These are phyloP conservation scores for Cavia porcellus DNA, from an alignment of 2,113 vertebrate genomes.

Conservation along the genomic window DNA sequence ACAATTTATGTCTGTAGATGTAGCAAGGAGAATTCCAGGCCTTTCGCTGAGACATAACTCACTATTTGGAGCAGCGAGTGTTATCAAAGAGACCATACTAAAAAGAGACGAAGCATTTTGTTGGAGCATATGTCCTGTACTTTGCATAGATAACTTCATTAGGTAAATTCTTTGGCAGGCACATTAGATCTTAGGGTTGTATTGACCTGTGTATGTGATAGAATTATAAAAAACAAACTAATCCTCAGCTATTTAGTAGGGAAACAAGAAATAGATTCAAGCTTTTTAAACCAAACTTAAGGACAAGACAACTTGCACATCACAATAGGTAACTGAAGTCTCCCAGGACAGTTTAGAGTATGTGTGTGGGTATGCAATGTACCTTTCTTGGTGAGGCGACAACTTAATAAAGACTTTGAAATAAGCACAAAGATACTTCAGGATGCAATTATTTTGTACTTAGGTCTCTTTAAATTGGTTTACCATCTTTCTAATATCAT, in stretches of 20 bases:
- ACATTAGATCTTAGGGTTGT: background rate
- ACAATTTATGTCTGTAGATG: background rate
- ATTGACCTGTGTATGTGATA: background rate
- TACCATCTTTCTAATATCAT: background rate
- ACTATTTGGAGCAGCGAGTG: background rate
- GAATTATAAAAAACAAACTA: background rate
- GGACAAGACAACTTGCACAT: background rate
- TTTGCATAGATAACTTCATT: slow-evolving; percentile 15
- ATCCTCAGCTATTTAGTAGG: background rate
- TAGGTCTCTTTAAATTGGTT: slow-evolving; percentile 34
- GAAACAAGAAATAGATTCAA: background rate
- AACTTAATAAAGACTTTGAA: background rate
- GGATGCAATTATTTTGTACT: background rate
- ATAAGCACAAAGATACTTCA: background rate
- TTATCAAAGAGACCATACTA: background rate
- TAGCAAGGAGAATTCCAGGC: background rate
- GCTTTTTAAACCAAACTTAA: background rate
- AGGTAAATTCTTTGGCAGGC: background rate
- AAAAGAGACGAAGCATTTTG: background rate
- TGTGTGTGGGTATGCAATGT: background rate
- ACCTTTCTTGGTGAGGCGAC: background rate
- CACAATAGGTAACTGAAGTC: background rate
- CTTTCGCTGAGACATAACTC: background rate
- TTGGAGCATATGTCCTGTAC: background rate
- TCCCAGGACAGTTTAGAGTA: background rate